Base-by-base conservation (phyloP, 2,888 invertebrate species). In the Scaptomyza polygonia region DNA sequence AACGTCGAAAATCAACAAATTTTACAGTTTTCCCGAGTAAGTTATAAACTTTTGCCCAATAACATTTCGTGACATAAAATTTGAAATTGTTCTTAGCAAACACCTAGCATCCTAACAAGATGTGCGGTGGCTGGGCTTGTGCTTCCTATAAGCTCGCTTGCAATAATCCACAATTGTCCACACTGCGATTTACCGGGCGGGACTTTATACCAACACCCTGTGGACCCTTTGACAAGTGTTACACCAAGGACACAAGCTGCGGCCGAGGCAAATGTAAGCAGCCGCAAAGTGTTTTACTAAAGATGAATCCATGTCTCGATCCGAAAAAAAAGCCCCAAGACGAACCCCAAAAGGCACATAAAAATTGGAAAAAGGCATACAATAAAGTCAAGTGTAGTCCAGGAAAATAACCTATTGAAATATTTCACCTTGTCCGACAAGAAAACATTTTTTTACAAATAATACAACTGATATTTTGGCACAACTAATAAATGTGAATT, bases 81-180 rank as follows among this genome's bases (percentile, higher is more conserved):
- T 7, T 18, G 3, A 6, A 32, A 25, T 12, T 3, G 6, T 4
- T 11, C 6, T 2, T 21, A 32, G 53, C 11, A 21, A 42, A 27
- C 32, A 21, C 44, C 7, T n/a, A n/a, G 12, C 45, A 44, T 42
- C 18, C 18, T 1, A 21, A 3, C 18, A 59, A 39, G 39, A 82
- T 82, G 86, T 82, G 81, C 54, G 81, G 86, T 16, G 88, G 81
- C 51, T 87, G 81, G 88, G 82, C 81, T 0, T 82, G 81, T 53
- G 85, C 82, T 42, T 82, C 86, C 0, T 82, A 72, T n/a, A 45
- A 62, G 14, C 14, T 87, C 49, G 86, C 82, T 2, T 70, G 75
- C 49, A 75, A 67, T 14, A 87, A 82, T 67, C 72, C 75, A 0
- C 67, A 67, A 0, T 51, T 87, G 14, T 85, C 86, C 45, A 85